These are phyloP conservation scores for Ondatra zibethicus DNA, from an alignment of 2,113 vertebrate species.

Conservation along the genomic window DNA sequence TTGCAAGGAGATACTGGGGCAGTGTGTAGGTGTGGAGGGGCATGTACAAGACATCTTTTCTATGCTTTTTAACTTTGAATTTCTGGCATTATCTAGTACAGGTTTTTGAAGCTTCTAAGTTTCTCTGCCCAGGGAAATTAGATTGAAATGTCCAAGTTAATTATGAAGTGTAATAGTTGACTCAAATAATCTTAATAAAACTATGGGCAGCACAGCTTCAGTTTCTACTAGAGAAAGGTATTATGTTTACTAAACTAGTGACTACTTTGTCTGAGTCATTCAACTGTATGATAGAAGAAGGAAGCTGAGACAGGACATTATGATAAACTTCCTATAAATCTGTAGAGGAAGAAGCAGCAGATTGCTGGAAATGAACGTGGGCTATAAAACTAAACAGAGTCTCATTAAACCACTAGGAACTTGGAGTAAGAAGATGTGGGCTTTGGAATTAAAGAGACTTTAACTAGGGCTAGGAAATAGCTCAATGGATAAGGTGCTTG, in stretches of 20 bases:
- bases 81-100: background rate
- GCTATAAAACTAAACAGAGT: background rate
- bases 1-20: background rate
- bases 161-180: conserved; percentile 34
- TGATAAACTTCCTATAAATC: background rate
- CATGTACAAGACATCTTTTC: background rate
- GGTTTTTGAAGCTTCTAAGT: conserved; percentile 39
- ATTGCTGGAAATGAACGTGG: background rate
- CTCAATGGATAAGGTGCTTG: background rate
- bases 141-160: conserved; percentile 38
- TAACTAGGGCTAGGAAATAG: background rate
- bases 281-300: background rate
- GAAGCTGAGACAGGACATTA: background rate
- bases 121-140: conserved; percentile 32
- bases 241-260: background rate
- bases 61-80: background rate
- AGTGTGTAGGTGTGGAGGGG: background rate
- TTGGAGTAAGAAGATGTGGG: background rate
- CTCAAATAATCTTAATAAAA: conserved; percentile 24
- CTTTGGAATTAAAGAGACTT: background rate
- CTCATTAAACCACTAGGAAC: background rate
- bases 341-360: background rate
- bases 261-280: conserved; percentile 4
- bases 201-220: background rate
- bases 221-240: background rate